phyloP scores from a whole-genome alignment of 64 coral and sea anemone genomes.

The Pocillopora verrucosa region DNA sequence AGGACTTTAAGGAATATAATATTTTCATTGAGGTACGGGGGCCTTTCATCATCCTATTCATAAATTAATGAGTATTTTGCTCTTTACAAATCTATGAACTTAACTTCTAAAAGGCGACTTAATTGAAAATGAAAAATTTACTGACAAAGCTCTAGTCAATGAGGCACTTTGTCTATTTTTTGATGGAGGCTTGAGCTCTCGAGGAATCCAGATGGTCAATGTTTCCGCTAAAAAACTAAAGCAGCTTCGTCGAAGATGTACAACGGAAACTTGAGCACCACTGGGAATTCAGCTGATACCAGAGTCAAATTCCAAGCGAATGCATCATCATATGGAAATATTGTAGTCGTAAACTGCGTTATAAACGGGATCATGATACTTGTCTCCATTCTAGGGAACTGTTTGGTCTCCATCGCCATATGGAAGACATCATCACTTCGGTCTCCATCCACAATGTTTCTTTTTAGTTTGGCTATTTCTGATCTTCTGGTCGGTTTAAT shows the following conservation, averaged over 20 bases:
- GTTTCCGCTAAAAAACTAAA: not conserved
- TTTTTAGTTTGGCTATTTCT: not conserved
- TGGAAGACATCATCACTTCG: not conserved
- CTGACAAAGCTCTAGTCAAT: too few species aligned
- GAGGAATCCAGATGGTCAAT: too few species aligned
- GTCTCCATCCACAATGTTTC: constrained; percentile 13
- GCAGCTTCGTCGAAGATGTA: not conserved
- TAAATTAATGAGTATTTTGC: too few species aligned
- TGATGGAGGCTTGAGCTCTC: too few species aligned
- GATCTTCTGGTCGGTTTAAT: constrained; percentile 24
- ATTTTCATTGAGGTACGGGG: too few species aligned
- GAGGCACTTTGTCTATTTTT: too few species aligned
- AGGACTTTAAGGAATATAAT: too few species aligned
- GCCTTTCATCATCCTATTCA: too few species aligned
- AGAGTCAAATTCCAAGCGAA: not conserved
- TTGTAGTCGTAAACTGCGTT: not conserved
- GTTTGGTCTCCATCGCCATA: not conserved
- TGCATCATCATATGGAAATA: not conserved
- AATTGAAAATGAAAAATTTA: too few species aligned
- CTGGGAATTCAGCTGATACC: not conserved
- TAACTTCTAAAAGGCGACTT: too few species aligned
- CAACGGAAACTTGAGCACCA: not conserved
- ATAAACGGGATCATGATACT: not conserved
- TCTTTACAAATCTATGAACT: too few species aligned
- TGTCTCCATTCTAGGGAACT: not conserved